Evolutionary conservation across 2,888 invertebrate genomes (phyloP).

Genomic region (Cryptocephalus primarius): DNA sequence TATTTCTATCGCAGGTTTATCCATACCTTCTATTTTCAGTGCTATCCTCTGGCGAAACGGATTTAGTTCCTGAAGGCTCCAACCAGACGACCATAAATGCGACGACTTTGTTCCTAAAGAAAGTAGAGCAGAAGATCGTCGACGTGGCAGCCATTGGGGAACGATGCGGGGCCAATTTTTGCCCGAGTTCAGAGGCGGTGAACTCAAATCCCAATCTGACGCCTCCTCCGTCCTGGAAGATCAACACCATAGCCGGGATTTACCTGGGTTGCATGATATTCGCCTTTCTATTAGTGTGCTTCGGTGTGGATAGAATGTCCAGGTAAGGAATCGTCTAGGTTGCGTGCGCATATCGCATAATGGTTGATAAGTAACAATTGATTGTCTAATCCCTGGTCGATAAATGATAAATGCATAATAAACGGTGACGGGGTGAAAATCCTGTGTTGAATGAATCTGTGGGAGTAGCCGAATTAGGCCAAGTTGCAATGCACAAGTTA

Average conservation of each 20-base stretch:
- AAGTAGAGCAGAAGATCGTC: conserved; percentile 1
- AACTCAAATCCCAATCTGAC: conserved; percentile 54
- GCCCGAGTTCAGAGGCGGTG: conserved; percentile 42
- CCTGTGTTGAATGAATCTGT: too few relatives aligned
- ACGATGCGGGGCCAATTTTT: conserved; percentile 66
- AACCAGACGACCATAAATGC: conserved; percentile 19
- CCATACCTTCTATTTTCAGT: too few relatives aligned
- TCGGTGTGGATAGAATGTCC: conserved; percentile 71
- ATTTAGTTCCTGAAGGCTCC: neutral
- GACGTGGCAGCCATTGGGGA: conserved; percentile 38
- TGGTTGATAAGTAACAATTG: too few relatives aligned
- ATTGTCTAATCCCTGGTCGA: too few relatives aligned
- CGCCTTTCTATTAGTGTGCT: conserved; percentile 62
- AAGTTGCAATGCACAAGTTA: too few relatives aligned
- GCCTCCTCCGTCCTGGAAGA: conserved; percentile 61
- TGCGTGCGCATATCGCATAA: too few relatives aligned
- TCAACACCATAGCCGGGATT: conserved; percentile 68
- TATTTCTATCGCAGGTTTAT: too few relatives aligned
- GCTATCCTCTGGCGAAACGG: too few relatives aligned
- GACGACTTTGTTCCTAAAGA: conserved; percentile 10
- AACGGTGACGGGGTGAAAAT: too few relatives aligned
- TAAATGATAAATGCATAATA: too few relatives aligned
- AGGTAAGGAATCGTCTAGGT: conserved; percentile 54
- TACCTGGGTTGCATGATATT: conserved; percentile 69
- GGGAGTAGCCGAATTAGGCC: too few relatives aligned